Evolutionary conservation across 2,797 vertebrate genomes (phyloP).

Genomic region (Philypnodon macrostomus): DNA sequence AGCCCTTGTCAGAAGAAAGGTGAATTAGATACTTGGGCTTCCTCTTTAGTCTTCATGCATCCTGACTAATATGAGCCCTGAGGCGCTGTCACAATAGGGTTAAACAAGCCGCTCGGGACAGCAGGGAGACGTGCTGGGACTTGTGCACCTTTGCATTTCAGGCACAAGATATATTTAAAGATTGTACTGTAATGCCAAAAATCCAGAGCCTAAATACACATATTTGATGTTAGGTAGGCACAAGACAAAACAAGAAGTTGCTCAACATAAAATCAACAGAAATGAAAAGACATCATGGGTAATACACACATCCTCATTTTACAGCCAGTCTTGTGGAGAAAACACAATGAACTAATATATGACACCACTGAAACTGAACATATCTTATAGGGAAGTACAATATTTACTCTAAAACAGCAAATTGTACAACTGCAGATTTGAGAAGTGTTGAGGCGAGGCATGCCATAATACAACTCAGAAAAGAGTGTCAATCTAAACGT

Average conservation of each 20-base stretch:
- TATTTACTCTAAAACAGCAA: slow-evolving; percentile 10
- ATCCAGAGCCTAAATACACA: slow-evolving; percentile 17
- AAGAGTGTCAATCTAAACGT: background rate
- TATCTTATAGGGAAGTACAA: slow-evolving; percentile 30
- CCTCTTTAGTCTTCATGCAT: slow-evolving; percentile 50
- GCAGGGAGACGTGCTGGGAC: slow-evolving; percentile 51
- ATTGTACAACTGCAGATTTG: slow-evolving; percentile 8
- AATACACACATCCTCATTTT: slow-evolving; percentile 51
- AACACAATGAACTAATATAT: slow-evolving; percentile 35
- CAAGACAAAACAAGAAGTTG: slow-evolving; percentile 12
- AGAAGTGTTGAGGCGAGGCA: too few species aligned
- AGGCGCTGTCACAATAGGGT: slow-evolving; percentile 56
- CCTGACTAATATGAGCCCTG: slow-evolving; percentile 51
- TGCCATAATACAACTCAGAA: too few species aligned
- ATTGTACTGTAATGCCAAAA: slow-evolving; percentile 47
- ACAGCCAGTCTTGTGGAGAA: slow-evolving; percentile 32
- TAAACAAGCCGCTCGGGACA: slow-evolving; percentile 59
- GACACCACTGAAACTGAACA: slow-evolving; percentile 31
- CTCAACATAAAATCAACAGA: background rate
- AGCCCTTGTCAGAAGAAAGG: too few species aligned
- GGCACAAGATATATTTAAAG: slow-evolving; percentile 45
- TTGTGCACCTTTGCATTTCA: slow-evolving; percentile 35
- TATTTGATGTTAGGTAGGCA: slow-evolving; percentile 33
- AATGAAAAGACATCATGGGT: background rate
- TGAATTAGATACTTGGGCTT: slow-evolving; percentile 51